Evolutionary conservation across 2,888 invertebrate genomes (phyloP).

Genomic region (Hedychridium roseum): DNA sequence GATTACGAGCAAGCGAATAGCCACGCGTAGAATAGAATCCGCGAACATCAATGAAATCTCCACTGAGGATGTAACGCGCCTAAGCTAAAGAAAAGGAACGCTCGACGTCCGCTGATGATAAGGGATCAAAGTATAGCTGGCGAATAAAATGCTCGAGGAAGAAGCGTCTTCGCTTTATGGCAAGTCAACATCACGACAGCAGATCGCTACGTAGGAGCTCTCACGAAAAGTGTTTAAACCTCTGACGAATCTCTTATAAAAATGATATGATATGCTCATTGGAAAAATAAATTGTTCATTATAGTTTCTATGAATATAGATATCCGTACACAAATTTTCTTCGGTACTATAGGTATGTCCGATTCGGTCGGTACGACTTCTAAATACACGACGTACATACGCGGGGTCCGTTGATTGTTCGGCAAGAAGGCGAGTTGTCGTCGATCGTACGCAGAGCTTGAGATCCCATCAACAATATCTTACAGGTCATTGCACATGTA

Average conservation of each 20-base stretch:
- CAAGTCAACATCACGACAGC: conserved; percentile 37
- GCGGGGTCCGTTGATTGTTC: conserved; percentile 40
- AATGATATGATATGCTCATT: conserved; percentile 65
- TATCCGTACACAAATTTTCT: conserved; percentile 55
- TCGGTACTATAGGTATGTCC: conserved; percentile 57
- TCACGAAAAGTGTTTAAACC: conserved; percentile 34
- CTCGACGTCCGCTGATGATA: too few relatives aligned
- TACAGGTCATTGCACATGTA: conserved; percentile 38
- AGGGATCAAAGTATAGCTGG: too few relatives aligned
- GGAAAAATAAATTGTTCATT: conserved; percentile 63
- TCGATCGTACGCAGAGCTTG: conserved; percentile 27
- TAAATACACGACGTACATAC: conserved; percentile 51
- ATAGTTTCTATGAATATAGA: conserved; percentile 60
- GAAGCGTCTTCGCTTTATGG: conserved; percentile 22
- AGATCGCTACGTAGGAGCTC: conserved; percentile 28
- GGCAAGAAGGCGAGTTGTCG: conserved; percentile 32
- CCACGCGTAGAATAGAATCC: too few relatives aligned
- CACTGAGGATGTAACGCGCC: too few relatives aligned
- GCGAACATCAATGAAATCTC: too few relatives aligned
- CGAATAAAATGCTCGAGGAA: conserved; percentile 26
- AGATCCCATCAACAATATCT: conserved; percentile 27
- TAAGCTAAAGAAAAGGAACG: too few relatives aligned
- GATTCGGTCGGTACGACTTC: conserved; percentile 55
- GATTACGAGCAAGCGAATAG: too few relatives aligned
- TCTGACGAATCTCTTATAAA: conserved; percentile 57